Base-by-base conservation (phyloP, 2,113 vertebrate genomes). In the Lanius collurio region DNA sequence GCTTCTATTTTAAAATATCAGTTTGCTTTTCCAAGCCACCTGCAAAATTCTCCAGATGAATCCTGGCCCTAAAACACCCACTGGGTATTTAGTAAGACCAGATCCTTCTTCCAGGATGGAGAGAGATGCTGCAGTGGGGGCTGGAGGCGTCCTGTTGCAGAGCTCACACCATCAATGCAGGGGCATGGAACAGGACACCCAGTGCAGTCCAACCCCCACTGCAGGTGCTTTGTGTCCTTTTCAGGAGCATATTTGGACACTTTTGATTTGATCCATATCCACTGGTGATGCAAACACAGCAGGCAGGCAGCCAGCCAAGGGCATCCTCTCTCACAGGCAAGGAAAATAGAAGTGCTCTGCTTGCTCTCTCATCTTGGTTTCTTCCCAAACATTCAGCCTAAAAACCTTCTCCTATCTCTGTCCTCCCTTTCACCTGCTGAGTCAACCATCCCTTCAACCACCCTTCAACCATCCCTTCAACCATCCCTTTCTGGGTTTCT, bases 1-100 rank as follows among this genome's bases (percentile, higher is more conserved):
- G 31, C 44, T 94, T 85, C 82, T 91, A 83, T 85, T 91, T 90
- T 91, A 94, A 87, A 89, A 89, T 33, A 67, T 6, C 33, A 33
- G 41, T 93, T 79, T 47, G 39, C 35, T 91, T 94, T 87, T 37
- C 65, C 57, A 64, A 91, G 78, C 70, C 88, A 60, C 84, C 65
- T 93, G 74, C 28, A 65, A 64, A 91, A 93, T 64, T 56, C 15
- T 77, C 41, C 47, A 50, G 42, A 31, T 80, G 47, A 77, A 62
- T 93, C 50, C 47, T 70, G 42, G 41, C 75, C 75, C 78, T 83
- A 41, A 56, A 79, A 88, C 90, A 35, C 31, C 53, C 53, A 73
- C 63, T 80, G 79, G 35, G 46, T 56, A 8, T 64, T 83, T 31
- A 67, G 14, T 14, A 13, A 46, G 39, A 57, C 10, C 49, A 82